These are phyloP conservation scores for Gymnocephalus cernua DNA, from an alignment of 2,113 vertebrate species.

Conservation along the genomic window DNA sequence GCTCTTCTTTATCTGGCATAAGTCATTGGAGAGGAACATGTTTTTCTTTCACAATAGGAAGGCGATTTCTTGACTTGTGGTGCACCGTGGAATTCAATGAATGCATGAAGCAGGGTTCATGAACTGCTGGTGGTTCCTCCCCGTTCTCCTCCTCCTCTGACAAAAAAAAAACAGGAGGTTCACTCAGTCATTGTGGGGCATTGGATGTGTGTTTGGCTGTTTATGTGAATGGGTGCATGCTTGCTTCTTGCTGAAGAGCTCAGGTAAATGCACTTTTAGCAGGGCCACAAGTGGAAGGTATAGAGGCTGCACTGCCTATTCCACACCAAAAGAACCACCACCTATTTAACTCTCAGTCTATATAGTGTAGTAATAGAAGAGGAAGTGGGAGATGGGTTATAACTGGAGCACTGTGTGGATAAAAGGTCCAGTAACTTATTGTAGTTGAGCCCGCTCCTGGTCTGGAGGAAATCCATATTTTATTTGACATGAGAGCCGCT, in stretches of 20 bases:
- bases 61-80: slow-evolving; percentile 61
- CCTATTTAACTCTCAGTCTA: slow-evolving; percentile 15
- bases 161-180: slow-evolving; percentile 23
- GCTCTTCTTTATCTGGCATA: slow-evolving; percentile 16
- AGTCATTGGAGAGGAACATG: slow-evolving; percentile 16
- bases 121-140: slow-evolving; percentile 53
- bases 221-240: slow-evolving; percentile 34
- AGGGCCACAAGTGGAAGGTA: slow-evolving; percentile 6
- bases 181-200: slow-evolving; percentile 3
- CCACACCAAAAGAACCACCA: neutral
- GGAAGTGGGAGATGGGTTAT: slow-evolving; percentile 39
- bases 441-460: slow-evolving; percentile 57
- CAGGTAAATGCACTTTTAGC: slow-evolving; percentile 4
- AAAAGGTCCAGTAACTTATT: slow-evolving; percentile 60
- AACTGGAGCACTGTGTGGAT: slow-evolving; percentile 44
- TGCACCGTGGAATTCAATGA: slow-evolving; percentile 61
- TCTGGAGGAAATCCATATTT: slow-evolving; percentile 78
- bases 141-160: slow-evolving; percentile 38
- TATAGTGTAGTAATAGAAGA: slow-evolving; percentile 32
- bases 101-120: slow-evolving; percentile 50
- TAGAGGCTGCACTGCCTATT: neutral
- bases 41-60: slow-evolving; percentile 52
- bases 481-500: slow-evolving; percentile 72
- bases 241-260: neutral
- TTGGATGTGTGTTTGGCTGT: slow-evolving; percentile 26